phyloP scores from a whole-genome alignment of 2,888 invertebrate genomes.

The Campoletis raptor region DNA sequence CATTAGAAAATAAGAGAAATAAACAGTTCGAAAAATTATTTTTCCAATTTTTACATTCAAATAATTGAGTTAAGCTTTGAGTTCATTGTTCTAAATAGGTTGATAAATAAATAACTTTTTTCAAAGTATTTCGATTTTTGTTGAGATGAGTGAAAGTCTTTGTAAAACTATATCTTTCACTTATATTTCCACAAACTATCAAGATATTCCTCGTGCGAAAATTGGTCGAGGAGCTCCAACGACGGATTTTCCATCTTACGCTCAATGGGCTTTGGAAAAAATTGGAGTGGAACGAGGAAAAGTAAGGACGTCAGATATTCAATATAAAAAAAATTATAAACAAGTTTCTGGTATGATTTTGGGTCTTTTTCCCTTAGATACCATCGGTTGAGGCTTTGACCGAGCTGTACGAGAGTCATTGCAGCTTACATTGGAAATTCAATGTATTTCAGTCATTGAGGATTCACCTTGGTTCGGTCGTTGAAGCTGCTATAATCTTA shows the following conservation, averaged over 20 bases:
- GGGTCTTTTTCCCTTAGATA: conserved; percentile 72
- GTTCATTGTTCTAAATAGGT: neutral
- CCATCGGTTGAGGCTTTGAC: conserved; percentile 85
- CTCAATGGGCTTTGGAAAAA: conserved; percentile 88
- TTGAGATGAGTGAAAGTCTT: neutral
- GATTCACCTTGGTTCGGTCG: conserved; percentile 91
- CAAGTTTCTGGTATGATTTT: neutral
- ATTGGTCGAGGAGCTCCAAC: conserved; percentile 89
- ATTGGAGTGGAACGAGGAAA: conserved; percentile 86
- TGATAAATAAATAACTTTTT: neutral
- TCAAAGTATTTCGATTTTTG: neutral
- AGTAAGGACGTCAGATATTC: conserved; percentile 73
- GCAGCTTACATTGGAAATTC: conserved; percentile 87
- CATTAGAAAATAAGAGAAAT: conserved; percentile 7
- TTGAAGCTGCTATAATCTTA: conserved; percentile 93
- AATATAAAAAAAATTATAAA: neutral
- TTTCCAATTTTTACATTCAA: neutral
- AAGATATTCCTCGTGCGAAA: conserved; percentile 85
- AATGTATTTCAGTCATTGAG: conserved; percentile 92
- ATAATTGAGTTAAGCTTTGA: neutral
- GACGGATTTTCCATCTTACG: conserved; percentile 89
- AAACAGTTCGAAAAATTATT: neutral
- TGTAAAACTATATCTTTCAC: neutral
- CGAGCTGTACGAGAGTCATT: conserved; percentile 82
- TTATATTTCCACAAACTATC: conserved; percentile 59